phyloP scores from a whole-genome alignment of 2,797 vertebrate species.

The Lophius americanus region DNA sequence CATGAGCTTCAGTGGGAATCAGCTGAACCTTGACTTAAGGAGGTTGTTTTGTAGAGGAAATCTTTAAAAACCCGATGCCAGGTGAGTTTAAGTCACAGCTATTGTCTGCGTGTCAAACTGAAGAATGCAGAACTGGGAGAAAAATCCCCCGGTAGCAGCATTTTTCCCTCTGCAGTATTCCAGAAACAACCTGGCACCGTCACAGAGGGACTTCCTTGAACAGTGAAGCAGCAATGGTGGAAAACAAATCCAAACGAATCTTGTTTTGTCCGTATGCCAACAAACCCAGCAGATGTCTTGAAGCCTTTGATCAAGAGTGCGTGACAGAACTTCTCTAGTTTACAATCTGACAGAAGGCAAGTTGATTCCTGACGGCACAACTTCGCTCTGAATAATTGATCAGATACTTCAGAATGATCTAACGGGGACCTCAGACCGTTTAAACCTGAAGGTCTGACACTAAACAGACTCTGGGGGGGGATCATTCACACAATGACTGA shows the following conservation, averaged over 20 bases:
- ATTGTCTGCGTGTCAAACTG: not conserved
- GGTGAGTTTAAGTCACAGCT: not conserved
- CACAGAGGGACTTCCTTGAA: constrained; percentile 1
- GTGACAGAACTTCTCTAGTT: constrained; percentile 21
- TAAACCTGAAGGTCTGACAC: not conserved
- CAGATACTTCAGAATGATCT: constrained; percentile 69
- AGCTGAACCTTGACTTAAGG: not conserved
- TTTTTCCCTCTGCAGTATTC: constrained; percentile 3
- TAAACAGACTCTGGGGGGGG: constrained; percentile 2
- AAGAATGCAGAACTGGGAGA: constrained; percentile 16
- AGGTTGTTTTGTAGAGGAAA: not conserved
- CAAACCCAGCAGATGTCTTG: constrained; percentile 1
- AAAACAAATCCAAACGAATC: not conserved
- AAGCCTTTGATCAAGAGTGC: constrained; percentile 20
- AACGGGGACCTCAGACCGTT: constrained; percentile 63
- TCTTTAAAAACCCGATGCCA: not conserved
- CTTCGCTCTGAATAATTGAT: constrained; percentile 69
- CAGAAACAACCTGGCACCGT: not conserved
- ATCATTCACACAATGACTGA: not conserved
- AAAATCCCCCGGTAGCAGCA: constrained; percentile 8
- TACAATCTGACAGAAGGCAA: constrained; percentile 44
- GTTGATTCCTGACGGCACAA: constrained; percentile 57
- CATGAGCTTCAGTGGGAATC: not conserved
- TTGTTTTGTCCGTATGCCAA: not conserved
- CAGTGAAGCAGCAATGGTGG: not conserved